A percentile compares a stretch with the other conserved stretches of the same genome.
phyloP scores from a whole-genome alignment of 2,797 vertebrate species.

The Scleropages formosus region DNA sequence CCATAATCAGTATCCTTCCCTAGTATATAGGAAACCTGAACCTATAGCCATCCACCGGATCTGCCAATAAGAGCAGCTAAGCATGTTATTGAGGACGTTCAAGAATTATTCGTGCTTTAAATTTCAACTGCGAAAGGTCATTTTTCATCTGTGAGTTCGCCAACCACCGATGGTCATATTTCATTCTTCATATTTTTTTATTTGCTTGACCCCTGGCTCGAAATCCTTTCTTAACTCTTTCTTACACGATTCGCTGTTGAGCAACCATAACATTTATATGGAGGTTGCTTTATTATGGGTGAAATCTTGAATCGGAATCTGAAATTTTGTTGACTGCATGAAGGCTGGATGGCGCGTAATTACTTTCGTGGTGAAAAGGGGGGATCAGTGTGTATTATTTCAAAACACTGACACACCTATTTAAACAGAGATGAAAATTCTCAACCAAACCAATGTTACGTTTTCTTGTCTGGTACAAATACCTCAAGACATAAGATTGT shows the following conservation, averaged over 20 bases:
- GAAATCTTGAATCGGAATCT: no score
- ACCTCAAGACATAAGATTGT: not conserved
- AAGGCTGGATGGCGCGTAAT: not conserved
- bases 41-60: slow-evolving; percentile 33
- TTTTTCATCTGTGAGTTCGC: slow-evolving; percentile 31
- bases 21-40: slow-evolving; percentile 43
- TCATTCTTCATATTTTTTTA: slow-evolving; percentile 33
- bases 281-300: no score
- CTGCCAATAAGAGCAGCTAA: slow-evolving; percentile 36
- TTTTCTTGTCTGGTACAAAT: not conserved
- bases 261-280: not conserved
- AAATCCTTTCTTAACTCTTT: not conserved
- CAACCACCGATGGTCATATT: slow-evolving; percentile 20
- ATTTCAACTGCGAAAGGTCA: slow-evolving; percentile 32
- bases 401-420: not conserved
- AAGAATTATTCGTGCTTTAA: slow-evolving; percentile 32
- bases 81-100: slow-evolving; percentile 33
- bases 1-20: slow-evolving; percentile 34
- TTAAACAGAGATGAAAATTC: not conserved
- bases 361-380: not conserved
- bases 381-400: not conserved
- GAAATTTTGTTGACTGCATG: not conserved
- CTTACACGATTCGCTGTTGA: not conserved
- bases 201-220: slow-evolving; percentile 20
- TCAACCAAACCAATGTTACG: not conserved